These are phyloP conservation scores for Globodera rostochiensis DNA, from an alignment of 1,140 invertebrate species.

Conservation along the genomic window DNA sequence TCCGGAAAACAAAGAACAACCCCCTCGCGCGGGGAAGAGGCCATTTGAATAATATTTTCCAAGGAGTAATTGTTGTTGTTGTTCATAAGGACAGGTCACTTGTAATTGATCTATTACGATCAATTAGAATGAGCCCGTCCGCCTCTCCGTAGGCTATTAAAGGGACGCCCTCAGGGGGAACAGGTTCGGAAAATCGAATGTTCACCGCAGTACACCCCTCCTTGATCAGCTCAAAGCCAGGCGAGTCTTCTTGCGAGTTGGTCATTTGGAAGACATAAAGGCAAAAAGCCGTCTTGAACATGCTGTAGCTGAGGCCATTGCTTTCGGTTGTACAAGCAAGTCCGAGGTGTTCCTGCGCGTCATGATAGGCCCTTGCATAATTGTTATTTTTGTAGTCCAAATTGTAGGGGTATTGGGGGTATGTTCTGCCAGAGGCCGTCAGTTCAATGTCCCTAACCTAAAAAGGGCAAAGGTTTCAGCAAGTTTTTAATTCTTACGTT, in stretches of 20 bases:
- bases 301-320: background rate
- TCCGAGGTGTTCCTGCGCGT: background rate
- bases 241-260: conserved; percentile 25
- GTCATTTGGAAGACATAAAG: conserved; percentile 29
- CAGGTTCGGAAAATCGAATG: conserved; percentile 25
- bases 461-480: no score
- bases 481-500: conserved; percentile 6
- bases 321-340: background rate
- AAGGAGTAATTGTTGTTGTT: no score
- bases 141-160: conserved; percentile 25
- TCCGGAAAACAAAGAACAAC: no score
- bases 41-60: no score
- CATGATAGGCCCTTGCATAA: conserved; percentile 26
- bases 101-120: background rate
- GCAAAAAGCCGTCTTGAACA: conserved; percentile 22
- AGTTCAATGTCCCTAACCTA: conserved; percentile 21
- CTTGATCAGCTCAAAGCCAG: conserved; percentile 27
- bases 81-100: no score
- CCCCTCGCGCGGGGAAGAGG: no score
- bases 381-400: conserved; percentile 32
- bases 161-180: conserved; percentile 1
- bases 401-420: conserved; percentile 4
- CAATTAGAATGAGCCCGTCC: conserved; percentile 21
- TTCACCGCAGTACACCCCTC: conserved; percentile 22
- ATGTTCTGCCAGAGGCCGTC: background rate